phyloP scores from a whole-genome alignment of 2,888 invertebrate species.

The Gortyna flavago region DNA sequence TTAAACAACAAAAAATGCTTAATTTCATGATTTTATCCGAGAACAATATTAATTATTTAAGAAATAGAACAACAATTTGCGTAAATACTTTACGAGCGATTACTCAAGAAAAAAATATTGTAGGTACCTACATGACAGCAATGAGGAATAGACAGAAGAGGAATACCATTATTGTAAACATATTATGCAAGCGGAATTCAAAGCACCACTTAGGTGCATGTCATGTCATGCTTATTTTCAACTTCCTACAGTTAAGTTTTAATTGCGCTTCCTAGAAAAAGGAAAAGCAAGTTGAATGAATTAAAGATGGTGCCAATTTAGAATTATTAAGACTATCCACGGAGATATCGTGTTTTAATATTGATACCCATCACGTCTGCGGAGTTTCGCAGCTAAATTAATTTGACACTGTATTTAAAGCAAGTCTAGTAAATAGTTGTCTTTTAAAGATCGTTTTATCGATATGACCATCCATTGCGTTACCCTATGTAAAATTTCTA shows the following conservation, averaged over 20 bases:
- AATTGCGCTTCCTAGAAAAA: not conserved
- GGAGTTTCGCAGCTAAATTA: no score
- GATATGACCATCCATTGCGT: no score
- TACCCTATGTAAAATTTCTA: no score
- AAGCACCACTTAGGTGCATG: conserved; percentile 6
- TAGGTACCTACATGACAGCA: not conserved
- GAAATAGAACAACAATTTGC: not conserved
- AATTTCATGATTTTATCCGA: not conserved
- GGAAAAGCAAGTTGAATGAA: not conserved
- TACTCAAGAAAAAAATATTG: not conserved
- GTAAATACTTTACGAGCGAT: not conserved
- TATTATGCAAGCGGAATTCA: conserved; percentile 24
- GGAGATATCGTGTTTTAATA: no score
- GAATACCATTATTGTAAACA: conserved; percentile 33
- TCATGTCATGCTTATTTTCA: not conserved
- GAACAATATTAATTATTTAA: not conserved
- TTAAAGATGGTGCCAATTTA: not conserved
- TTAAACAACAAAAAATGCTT: not conserved
- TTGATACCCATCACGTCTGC: no score
- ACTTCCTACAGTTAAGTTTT: conserved; percentile 6
- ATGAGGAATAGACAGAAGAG: conserved; percentile 3
- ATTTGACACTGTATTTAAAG: no score
- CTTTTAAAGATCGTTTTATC: no score
- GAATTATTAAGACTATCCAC: not conserved
- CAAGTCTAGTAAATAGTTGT: no score